A percentile compares a stretch with the other conserved stretches of the same genome.
Evolutionary conservation across 2,113 vertebrate genomes (phyloP).

Genomic region (Theristicus caerulescens): DNA sequence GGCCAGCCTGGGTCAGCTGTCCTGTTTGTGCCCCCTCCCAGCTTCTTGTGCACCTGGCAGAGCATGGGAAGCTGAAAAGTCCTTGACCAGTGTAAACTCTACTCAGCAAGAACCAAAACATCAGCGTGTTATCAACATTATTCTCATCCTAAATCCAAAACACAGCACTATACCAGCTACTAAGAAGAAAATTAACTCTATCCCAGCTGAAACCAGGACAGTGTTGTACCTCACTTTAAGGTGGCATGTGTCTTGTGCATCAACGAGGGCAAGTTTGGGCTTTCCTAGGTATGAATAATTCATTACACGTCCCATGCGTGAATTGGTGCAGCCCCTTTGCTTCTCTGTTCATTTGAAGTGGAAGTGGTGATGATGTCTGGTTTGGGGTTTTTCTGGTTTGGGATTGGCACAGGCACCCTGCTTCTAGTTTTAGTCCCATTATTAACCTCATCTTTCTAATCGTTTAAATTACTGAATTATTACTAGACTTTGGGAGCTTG

Average conservation of each 20-base stretch:
- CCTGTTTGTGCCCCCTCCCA: too few species aligned
- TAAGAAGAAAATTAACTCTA: too few species aligned
- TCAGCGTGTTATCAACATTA: too few species aligned
- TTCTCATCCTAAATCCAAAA: too few species aligned
- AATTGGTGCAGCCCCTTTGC: fast-evolving
- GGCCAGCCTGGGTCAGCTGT: too few species aligned
- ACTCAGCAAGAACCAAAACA: too few species aligned
- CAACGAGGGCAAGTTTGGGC: too few species aligned
- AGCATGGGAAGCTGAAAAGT: too few species aligned
- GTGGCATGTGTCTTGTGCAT: neutral
- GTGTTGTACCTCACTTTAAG: neutral
- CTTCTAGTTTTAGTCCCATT: neutral
- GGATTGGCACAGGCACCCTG: neutral
- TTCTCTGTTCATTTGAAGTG: neutral
- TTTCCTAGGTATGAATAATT: neutral
- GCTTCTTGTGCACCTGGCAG: too few species aligned
- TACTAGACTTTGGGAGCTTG: neutral
- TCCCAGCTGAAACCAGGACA: too few species aligned
- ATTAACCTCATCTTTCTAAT: neutral
- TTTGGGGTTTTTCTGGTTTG: neutral
- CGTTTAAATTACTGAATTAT: neutral
- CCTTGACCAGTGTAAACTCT: too few species aligned
- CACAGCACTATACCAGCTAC: too few species aligned
- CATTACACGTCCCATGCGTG: fast-evolving
- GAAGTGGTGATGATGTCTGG: neutral